Evolutionary conservation across 1,140 invertebrate species (phyloP).

Genomic region (Xylocopa sonorina): DNA sequence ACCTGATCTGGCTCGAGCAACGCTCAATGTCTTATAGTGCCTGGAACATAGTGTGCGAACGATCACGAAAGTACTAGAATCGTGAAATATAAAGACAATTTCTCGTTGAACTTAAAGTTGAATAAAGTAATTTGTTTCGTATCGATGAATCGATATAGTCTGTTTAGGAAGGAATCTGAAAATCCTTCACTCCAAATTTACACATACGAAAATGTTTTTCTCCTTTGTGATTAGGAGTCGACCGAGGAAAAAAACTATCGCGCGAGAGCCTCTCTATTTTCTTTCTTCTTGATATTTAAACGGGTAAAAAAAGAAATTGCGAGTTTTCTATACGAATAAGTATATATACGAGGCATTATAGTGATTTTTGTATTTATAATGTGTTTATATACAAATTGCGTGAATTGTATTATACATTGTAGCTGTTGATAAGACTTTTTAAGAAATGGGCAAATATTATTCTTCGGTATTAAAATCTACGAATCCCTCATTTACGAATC

Average conservation of each 20-base stretch:
- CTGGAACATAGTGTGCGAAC: slow-evolving; percentile 69
- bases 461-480: slow-evolving; percentile 47
- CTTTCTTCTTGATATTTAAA: slow-evolving; percentile 58
- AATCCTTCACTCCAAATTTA: slow-evolving; percentile 64
- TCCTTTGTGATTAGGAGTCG: slow-evolving; percentile 24
- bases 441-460: slow-evolving; percentile 57
- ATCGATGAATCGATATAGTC: slow-evolving; percentile 14
- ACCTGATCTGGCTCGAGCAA: slow-evolving; percentile 66
- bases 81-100: slow-evolving; percentile 56
- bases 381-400: slow-evolving; percentile 71
- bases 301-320: slow-evolving; percentile 8
- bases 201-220: slow-evolving; percentile 55
- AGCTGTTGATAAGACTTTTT: slow-evolving; percentile 61
- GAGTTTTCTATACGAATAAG: slow-evolving; percentile 49
- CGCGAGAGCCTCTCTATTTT: slow-evolving; percentile 62
- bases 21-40: slow-evolving; percentile 76
- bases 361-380: slow-evolving; percentile 74
- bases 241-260: slow-evolving; percentile 68
- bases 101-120: slow-evolving; percentile 57
- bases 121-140: slow-evolving; percentile 60
- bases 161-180: slow-evolving; percentile 14
- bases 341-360: slow-evolving; percentile 70
- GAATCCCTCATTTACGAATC: slow-evolving; percentile 47
- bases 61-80: slow-evolving; percentile 34
- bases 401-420: slow-evolving; percentile 66